Evolutionary conservation across 2,888 invertebrate species (phyloP).

Genomic region (Drosophila algonquin): DNA sequence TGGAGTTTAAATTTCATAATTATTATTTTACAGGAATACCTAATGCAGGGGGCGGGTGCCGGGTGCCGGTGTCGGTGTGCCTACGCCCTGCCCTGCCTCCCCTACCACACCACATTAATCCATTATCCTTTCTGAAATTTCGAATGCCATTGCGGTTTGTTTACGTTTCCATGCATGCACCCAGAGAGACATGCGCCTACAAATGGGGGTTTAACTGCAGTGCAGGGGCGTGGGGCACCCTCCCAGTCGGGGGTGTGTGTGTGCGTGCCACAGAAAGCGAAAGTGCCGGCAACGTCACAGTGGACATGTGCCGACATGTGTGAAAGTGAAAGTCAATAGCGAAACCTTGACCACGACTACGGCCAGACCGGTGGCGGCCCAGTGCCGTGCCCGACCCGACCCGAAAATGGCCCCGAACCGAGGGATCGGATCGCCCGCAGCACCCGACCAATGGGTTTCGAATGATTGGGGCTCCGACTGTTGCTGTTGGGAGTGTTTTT

Average conservation of each 20-base stretch:
- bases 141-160: conserved; percentile 49
- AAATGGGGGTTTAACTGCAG: background rate
- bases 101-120: background rate
- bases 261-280: conserved; percentile 67
- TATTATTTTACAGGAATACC: conserved; percentile 36
- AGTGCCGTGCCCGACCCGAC: conserved; percentile 11
- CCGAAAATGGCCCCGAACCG: conserved; percentile 25
- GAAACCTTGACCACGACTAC: conserved; percentile 82
- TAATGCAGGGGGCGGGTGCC: conserved; percentile 31
- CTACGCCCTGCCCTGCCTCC: no score
- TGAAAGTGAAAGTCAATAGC: conserved; percentile 82
- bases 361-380: conserved; percentile 42
- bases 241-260: conserved; percentile 7
- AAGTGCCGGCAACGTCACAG: conserved; percentile 71
- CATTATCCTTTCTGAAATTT: background rate
- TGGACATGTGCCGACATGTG: conserved; percentile 65
- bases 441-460: conserved; percentile 66
- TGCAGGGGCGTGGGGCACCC: background rate
- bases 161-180: conserved; percentile 66
- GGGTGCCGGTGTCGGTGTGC: background rate
- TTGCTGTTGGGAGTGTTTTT: conserved; percentile 50
- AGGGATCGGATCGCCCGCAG: conserved; percentile 39
- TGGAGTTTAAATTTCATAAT: conserved; percentile 69
- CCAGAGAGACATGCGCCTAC: conserved; percentile 71
- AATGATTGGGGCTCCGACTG: conserved; percentile 62